A percentile compares a stretch with the other conserved stretches of the same genome.
These are phyloP conservation scores for Neodiprion virginianus DNA, from an alignment of 1,140 invertebrate species.

Conservation along the genomic window DNA sequence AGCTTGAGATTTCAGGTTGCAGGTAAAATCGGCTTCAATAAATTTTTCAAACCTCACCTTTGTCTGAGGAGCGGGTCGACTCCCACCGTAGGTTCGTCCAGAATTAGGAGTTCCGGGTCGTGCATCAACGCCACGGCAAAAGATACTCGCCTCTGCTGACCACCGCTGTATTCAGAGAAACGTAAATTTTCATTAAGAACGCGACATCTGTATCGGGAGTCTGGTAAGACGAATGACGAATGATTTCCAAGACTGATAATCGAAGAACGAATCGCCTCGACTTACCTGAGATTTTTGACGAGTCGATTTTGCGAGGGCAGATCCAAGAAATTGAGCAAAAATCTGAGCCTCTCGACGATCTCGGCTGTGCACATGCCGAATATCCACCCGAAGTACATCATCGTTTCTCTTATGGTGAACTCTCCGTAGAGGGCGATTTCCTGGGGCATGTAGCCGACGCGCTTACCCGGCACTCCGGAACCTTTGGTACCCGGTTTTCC, in stretches of 20 bases:
- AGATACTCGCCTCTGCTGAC: slow-evolving; percentile 90
- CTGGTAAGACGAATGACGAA: neutral
- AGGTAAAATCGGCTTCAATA: neutral
- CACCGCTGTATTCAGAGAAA: slow-evolving; percentile 72
- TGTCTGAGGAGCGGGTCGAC: slow-evolving; percentile 88
- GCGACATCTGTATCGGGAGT: neutral
- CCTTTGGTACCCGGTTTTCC: slow-evolving; percentile 81
- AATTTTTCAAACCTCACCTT: slow-evolving; percentile 59
- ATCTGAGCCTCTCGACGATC: slow-evolving; percentile 82
- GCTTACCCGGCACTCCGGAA: slow-evolving; percentile 86
- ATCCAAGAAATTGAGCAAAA: slow-evolving; percentile 89
- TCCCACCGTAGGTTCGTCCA: slow-evolving; percentile 95
- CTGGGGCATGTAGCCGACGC: slow-evolving; percentile 85
- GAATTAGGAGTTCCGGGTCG: slow-evolving; percentile 89
- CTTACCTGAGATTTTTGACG: slow-evolving; percentile 86
- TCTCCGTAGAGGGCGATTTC: slow-evolving; percentile 95
- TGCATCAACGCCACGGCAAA: slow-evolving; percentile 93
- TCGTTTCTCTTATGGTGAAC: slow-evolving; percentile 93
- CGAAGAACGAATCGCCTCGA: neutral
- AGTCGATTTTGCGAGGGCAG: slow-evolving; percentile 83
- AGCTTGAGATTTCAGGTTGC: neutral
- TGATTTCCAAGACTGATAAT: neutral
- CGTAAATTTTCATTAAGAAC: slow-evolving; percentile 12
- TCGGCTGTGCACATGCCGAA: slow-evolving; percentile 86
- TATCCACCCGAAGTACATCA: slow-evolving; percentile 97